A percentile compares a stretch with the other conserved stretches of the same genome.
Evolutionary conservation across 2,888 invertebrate genomes (phyloP).

Genomic region (Arge pagana): DNA sequence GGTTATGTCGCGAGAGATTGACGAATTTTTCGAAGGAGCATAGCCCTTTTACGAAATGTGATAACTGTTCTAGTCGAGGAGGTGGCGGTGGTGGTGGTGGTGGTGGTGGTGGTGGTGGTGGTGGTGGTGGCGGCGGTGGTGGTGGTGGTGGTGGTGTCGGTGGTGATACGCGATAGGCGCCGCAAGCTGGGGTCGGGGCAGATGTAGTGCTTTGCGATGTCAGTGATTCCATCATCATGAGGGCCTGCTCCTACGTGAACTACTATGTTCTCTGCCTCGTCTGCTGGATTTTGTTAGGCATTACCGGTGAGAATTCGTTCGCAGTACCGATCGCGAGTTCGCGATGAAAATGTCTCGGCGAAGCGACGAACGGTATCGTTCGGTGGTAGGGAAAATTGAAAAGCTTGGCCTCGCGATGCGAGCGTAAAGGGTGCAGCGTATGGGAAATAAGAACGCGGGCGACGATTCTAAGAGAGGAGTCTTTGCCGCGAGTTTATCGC

Average conservation of each 20-base stretch:
- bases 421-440: no score
- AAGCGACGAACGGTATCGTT: no score
- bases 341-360: no score
- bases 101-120: conserved; percentile 19
- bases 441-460: no score
- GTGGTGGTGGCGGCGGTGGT: conserved; percentile 23
- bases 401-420: no score
- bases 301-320: conserved; percentile 57
- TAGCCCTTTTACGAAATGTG: conserved; percentile 26
- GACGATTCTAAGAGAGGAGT: no score
- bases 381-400: no score
- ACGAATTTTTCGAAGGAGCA: conserved; percentile 10
- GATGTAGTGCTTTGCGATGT: conserved; percentile 42
- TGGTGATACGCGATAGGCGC: conserved; percentile 13
- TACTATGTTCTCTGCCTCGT: conserved; percentile 57
- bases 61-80: conserved; percentile 31
- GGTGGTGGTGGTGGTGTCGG: conserved; percentile 11
- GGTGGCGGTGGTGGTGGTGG: conserved; percentile 24
- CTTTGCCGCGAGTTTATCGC: no score
- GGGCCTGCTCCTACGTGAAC: conserved; percentile 56
- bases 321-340: no score
- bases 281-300: conserved; percentile 56
- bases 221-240: conserved; percentile 53
- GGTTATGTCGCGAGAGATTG: conserved; percentile 16
- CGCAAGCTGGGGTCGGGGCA: conserved; percentile 17